These are phyloP conservation scores for Acanthosepion lycidas DNA, from an alignment of 2,888 invertebrate genomes.

Conservation along the genomic window DNA sequence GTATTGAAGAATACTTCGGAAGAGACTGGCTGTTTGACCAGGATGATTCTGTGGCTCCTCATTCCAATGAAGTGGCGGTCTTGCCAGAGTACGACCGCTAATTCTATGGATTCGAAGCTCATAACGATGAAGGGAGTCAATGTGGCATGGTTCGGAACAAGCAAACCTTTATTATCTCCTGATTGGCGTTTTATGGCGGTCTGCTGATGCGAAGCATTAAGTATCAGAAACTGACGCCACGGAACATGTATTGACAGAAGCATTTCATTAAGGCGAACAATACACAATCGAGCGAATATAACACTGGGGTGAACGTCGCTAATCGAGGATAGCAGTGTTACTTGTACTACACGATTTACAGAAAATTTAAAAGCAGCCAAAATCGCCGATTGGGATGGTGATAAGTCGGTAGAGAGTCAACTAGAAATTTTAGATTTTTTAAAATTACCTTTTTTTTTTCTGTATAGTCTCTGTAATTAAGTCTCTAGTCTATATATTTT, in stretches of 20 bases:
- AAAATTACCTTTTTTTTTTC: too few relatives aligned
- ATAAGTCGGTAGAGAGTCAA: too few relatives aligned
- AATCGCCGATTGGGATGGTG: too few relatives aligned
- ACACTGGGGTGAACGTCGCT: too few relatives aligned
- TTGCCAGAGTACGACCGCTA: not conserved
- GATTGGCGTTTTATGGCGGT: constrained; percentile 2
- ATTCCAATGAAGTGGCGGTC: not conserved
- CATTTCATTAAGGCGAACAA: not conserved
- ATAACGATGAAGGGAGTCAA: not conserved
- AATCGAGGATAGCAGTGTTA: too few relatives aligned
- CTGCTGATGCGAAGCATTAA: not conserved
- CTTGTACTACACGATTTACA: too few relatives aligned
- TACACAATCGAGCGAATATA: not conserved
- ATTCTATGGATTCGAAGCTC: not conserved
- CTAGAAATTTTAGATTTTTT: too few relatives aligned
- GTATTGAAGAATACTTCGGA: not conserved
- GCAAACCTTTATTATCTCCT: not conserved
- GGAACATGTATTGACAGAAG: not conserved
- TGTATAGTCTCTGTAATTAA: too few relatives aligned
- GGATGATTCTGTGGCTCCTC: not conserved
- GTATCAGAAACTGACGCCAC: not conserved
- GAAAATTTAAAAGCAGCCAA: too few relatives aligned
- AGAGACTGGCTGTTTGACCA: not conserved
- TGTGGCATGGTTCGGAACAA: not conserved
- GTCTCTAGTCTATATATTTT: too few relatives aligned